Evolutionary conservation across 2,113 vertebrate species (phyloP).

Genomic region (Microcebus griseorufus): DNA sequence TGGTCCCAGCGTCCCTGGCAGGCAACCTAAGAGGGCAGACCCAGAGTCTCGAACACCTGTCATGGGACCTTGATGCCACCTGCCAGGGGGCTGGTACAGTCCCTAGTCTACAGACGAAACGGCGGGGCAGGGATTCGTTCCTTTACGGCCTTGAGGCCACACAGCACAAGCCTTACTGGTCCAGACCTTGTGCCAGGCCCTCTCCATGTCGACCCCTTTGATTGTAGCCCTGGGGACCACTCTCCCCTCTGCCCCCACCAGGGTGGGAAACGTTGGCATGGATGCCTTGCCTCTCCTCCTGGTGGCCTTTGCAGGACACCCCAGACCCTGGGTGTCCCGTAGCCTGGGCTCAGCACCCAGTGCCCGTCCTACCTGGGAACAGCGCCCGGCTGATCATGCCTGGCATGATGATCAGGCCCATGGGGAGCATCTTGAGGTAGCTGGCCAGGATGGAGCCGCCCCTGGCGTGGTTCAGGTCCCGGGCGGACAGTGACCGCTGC

Average conservation of each 20-base stretch:
- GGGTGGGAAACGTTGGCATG: rapidly evolving
- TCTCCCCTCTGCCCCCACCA: rapidly evolving
- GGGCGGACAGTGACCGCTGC: slow-evolving; percentile 93
- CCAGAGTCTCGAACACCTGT: not conserved
- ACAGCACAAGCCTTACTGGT: not conserved
- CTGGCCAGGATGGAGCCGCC: slow-evolving; percentile 92
- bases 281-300: not conserved
- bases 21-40: not conserved
- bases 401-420: slow-evolving; percentile 93
- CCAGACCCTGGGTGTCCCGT: not conserved
- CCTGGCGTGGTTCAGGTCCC: slow-evolving; percentile 93
- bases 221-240: not conserved
- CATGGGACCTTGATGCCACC: not conserved
- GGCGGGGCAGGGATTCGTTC: not conserved
- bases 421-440: slow-evolving; percentile 94
- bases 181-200: not conserved
- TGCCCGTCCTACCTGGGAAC: slow-evolving; percentile 89
- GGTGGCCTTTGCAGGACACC: not conserved
- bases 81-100: no score
- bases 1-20: not conserved
- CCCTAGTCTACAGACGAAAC: not conserved
- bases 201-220: not conserved
- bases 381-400: slow-evolving; percentile 96
- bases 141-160: not conserved
- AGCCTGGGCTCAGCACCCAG: rapidly evolving